These are phyloP conservation scores for Gyrodactylus bullatarudis DNA, from an alignment of 1,140 invertebrate species.

Conservation along the genomic window DNA sequence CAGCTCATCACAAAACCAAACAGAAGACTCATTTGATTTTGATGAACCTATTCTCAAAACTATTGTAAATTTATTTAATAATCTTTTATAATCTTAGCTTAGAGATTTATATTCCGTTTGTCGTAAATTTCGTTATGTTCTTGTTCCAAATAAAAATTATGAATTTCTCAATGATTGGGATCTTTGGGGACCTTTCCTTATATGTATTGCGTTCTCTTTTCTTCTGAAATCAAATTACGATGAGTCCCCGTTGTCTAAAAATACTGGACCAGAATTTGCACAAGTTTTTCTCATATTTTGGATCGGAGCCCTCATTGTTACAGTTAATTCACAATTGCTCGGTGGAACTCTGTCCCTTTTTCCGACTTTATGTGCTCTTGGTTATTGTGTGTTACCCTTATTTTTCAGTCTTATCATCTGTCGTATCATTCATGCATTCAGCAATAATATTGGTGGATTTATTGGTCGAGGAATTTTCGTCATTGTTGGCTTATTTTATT, in stretches of 20 bases:
- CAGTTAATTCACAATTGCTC: neutral
- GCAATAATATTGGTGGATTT: neutral
- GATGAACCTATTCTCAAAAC: neutral
- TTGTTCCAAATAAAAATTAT: neutral
- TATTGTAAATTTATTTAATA: neutral
- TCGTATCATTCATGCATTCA: neutral
- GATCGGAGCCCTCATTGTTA: neutral
- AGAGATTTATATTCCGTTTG: neutral
- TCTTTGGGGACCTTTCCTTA: neutral
- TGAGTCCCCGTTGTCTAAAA: neutral
- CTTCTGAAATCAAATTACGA: neutral
- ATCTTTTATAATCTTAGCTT: neutral
- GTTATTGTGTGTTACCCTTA: neutral
- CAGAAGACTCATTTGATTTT: neutral
- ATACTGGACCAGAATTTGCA: neutral
- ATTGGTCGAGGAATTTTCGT: neutral
- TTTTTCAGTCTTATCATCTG: neutral
- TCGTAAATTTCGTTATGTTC: neutral
- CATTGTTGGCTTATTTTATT: neutral
- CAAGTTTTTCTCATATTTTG: neutral
- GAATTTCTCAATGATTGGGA: neutral
- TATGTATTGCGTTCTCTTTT: neutral
- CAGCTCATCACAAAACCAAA: neutral
- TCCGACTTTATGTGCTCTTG: neutral
- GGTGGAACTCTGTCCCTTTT: neutral